These are phyloP conservation scores for Colaptes auratus DNA, from an alignment of 2,113 vertebrate species.

Conservation along the genomic window DNA sequence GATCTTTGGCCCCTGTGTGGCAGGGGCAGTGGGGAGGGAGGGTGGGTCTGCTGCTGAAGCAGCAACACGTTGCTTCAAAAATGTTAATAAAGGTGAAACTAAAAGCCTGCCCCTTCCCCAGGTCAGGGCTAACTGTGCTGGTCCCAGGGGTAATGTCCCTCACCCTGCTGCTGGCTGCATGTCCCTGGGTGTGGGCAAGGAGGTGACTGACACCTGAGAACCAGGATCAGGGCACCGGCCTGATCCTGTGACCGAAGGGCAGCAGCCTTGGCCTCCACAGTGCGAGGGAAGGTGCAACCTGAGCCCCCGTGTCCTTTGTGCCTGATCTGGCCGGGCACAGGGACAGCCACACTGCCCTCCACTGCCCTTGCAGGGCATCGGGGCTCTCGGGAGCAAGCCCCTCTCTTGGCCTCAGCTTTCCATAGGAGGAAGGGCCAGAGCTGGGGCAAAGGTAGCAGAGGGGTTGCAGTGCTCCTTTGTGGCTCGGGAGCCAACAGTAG, in stretches of 20 bases:
- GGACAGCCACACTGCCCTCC: accelerated
- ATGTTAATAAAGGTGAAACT: not conserved
- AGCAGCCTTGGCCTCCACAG: not conserved
- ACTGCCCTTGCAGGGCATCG: accelerated
- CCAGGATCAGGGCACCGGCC: not conserved
- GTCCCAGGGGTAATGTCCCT: not conserved
- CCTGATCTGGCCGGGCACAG: not conserved
- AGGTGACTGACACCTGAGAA: constrained; percentile 32
- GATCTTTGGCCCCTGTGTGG: not conserved
- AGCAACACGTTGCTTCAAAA: not conserved
- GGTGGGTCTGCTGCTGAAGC: not conserved
- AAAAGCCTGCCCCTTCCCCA: not conserved
- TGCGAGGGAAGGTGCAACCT: constrained; percentile 39
- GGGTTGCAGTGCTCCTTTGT: not conserved
- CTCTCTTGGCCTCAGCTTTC: not conserved
- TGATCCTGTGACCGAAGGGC: constrained; percentile 13
- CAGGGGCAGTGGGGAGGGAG: not conserved
- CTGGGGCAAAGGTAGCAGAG: not conserved
- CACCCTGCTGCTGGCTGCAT: not conserved
- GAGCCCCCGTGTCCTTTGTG: constrained; percentile 11
- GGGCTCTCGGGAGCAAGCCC: not conserved
- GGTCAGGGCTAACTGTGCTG: not conserved
- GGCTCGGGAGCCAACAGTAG: not conserved
- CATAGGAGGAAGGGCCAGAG: not conserved
- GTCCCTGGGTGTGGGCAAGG: not conserved